These are phyloP conservation scores for Idaea biselata DNA, from an alignment of 2,888 invertebrate species.

Conservation along the genomic window DNA sequence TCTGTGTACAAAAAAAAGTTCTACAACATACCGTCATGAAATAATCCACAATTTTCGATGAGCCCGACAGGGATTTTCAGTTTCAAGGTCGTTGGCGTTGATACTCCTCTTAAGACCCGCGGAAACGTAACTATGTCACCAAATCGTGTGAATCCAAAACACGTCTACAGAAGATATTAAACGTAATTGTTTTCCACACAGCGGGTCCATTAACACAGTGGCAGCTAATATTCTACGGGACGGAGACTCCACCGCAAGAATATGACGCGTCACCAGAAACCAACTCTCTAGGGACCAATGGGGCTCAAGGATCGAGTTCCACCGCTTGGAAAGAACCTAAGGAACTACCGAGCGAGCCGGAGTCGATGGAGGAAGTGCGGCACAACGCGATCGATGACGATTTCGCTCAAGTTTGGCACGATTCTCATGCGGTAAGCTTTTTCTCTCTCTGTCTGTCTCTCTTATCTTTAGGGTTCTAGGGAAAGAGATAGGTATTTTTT, in stretches of 20 bases:
- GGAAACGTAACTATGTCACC: no score
- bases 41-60: no score
- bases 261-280: constrained; percentile 83
- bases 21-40: no score
- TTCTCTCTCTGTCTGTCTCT: neutral
- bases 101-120: no score
- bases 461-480: neutral
- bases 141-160: no score
- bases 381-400: constrained; percentile 82
- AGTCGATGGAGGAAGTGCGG: constrained; percentile 73
- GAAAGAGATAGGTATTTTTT: no score
- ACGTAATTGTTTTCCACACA: constrained; percentile 50
- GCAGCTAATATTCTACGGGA: constrained; percentile 92
- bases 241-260: constrained; percentile 82
- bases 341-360: constrained; percentile 43
- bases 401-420: constrained; percentile 81
- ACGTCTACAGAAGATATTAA: neutral
- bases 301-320: constrained; percentile 18
- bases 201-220: constrained; percentile 85
- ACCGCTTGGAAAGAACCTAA: constrained; percentile 43
- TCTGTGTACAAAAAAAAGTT: no score
- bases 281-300: constrained; percentile 68
- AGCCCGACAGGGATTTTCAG: no score
- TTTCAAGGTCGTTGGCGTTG: no score
- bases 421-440: constrained; percentile 81